These are phyloP conservation scores for Lacanobia oleracea DNA, from an alignment of 2,888 invertebrate species.

Conservation along the genomic window DNA sequence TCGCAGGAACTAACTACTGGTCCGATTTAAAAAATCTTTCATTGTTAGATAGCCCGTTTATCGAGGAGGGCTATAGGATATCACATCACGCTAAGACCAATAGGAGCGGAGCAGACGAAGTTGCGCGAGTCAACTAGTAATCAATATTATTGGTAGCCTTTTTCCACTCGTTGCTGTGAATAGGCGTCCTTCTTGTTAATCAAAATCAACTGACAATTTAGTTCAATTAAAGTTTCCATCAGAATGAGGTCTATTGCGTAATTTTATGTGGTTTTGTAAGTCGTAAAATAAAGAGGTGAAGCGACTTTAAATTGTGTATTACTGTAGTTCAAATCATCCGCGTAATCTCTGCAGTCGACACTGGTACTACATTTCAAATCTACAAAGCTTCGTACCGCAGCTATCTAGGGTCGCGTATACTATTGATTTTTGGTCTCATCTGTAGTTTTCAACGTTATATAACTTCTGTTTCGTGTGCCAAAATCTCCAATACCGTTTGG, in stretches of 20 bases:
- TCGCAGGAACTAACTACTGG: too few relatives aligned
- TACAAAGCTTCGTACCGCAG: constrained; percentile 3
- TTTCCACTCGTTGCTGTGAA: too few relatives aligned
- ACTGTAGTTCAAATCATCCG: not conserved
- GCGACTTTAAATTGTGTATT: constrained; percentile 6
- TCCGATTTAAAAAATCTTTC: too few relatives aligned
- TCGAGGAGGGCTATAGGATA: too few relatives aligned
- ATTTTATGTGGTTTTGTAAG: constrained; percentile 8
- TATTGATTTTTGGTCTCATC: constrained; percentile 31
- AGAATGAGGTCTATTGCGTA: constrained; percentile 4
- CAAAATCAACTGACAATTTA: constrained; percentile 1
- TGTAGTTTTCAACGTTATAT: constrained; percentile 3
- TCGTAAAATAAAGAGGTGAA: constrained; percentile 11
- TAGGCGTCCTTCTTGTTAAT: not conserved
- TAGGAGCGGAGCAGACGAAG: too few relatives aligned
- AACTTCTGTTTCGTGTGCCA: not conserved
- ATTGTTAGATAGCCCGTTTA: too few relatives aligned
- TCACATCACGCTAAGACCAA: too few relatives aligned
- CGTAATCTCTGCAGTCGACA: constrained; percentile 3
- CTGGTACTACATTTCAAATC: constrained; percentile 11
- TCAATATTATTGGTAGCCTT: not conserved
- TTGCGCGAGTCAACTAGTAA: too few relatives aligned
- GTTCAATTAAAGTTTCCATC: not conserved
- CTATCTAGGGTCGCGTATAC: not conserved
- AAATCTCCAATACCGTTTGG: constrained; percentile 10